Percentiles rank a stretch among this genome's conserved stretches.
Conservation (phyloP, 1,140 invertebrate genomes). For the Lordiphosa clarofinis region DNA sequence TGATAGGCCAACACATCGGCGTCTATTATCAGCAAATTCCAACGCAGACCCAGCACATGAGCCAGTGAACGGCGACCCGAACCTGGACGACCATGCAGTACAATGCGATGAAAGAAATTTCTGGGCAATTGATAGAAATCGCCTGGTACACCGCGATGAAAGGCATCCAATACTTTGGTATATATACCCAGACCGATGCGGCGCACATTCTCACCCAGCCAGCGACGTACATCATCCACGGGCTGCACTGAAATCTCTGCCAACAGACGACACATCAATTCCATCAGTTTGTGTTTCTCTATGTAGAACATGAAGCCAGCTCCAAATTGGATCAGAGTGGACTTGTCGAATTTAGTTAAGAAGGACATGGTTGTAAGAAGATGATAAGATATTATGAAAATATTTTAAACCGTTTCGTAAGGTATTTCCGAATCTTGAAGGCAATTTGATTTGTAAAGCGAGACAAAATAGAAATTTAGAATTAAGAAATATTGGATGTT, state of each 20-base stretch:
- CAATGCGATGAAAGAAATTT: constrained; percentile 55
- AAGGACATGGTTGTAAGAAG: constrained; percentile 27
- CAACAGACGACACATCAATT: constrained; percentile 60
- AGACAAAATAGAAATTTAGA: no score
- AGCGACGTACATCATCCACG: constrained; percentile 43
- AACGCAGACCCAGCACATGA: constrained; percentile 44
- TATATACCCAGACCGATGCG: constrained; percentile 55
- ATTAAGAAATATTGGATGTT: no score
- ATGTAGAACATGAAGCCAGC: constrained; percentile 66
- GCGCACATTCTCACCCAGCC: constrained; percentile 58
- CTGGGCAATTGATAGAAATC: constrained; percentile 56
- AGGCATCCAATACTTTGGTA: constrained; percentile 48
- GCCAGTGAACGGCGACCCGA: constrained; percentile 64
- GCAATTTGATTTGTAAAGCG: no score
- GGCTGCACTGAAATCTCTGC: constrained; percentile 42
- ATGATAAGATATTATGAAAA: no score
- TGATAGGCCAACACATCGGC: constrained; percentile 60
- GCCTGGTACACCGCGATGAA: constrained; percentile 25
- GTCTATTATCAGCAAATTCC: constrained; percentile 64
- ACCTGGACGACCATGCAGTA: constrained; percentile 57
- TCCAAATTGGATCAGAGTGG: constrained; percentile 42
- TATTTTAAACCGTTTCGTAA: no score
- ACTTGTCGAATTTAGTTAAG: constrained; percentile 38
- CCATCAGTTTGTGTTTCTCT: constrained; percentile 68
- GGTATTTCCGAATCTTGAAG: no score